These are phyloP conservation scores for Hystrix brachyura DNA, from an alignment of 2,113 vertebrate genomes.

Conservation along the genomic window DNA sequence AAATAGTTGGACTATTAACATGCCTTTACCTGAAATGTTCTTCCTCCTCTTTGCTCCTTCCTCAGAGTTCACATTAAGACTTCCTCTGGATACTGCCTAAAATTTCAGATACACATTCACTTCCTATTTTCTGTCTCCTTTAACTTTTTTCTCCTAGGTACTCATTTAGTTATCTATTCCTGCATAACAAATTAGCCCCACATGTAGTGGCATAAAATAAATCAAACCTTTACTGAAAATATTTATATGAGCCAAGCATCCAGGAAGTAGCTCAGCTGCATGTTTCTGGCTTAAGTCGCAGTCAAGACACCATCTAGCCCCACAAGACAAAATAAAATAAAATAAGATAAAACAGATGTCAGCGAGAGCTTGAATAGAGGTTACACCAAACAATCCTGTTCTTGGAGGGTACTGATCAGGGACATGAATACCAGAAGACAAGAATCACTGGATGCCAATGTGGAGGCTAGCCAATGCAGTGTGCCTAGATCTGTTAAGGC, in stretches of 20 bases:
- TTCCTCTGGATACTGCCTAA: neutral
- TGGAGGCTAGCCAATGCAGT: neutral
- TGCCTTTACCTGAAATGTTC: neutral
- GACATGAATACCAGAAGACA: neutral
- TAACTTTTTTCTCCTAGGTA: neutral
- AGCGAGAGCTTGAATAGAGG: neutral
- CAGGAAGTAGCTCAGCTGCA: neutral
- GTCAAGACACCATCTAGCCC: neutral
- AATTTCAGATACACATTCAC: neutral
- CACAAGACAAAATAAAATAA: neutral
- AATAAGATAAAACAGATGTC: neutral
- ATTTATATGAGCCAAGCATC: neutral
- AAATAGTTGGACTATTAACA: neutral
- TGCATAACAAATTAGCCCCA: neutral
- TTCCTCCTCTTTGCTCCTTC: neutral
- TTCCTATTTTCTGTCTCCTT: neutral
- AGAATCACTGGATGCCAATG: neutral
- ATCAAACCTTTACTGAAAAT: constrained; percentile 33
- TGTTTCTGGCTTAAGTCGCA: neutral
- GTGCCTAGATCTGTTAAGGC: neutral
- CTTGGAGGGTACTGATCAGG: neutral
- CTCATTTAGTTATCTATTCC: neutral
- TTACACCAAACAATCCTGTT: neutral
- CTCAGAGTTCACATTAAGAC: neutral
- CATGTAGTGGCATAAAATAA: neutral